Evolutionary conservation across 2,797 vertebrate species (phyloP), one percentile per base, ranked within the genome.

Genomic region (Megalops cyprinoides): DNA sequence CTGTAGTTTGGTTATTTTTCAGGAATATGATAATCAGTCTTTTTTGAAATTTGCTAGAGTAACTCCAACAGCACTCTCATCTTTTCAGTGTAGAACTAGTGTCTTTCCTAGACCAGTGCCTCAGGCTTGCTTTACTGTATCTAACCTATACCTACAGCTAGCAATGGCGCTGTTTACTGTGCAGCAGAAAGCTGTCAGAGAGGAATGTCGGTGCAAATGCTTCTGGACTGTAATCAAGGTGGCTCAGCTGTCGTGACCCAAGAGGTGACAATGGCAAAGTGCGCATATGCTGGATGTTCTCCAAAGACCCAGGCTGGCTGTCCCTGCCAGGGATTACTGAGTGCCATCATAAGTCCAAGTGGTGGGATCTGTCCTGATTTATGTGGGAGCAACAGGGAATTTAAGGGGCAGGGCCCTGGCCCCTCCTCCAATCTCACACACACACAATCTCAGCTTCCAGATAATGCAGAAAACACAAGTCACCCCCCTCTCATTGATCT

Each of bases 381-480:
- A 74, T 67, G 56, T 37, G 58, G 74, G 23, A 18, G 34, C 62
- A 73, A 48, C n/a, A n/a, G 34, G 37, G 23, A 74, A 28, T 28
- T 73, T 49, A 44, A 56, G 23, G 12, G 34, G 48, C 56, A 18
- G 7, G 44, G 3, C 10, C 55, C 34, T 3, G 3, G 37, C 6
- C 4, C 58, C 4, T 1, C 15, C n/a, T 23, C 5, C 3, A 4
- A 53, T 77, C 49, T 39, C 42, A 25, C 23, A n/a, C 44, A 51
- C 49, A 23, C 51, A n/a, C 9, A 15, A 65, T 37, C 62, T 74
- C 7, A 6, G 14, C 46, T 85, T 79, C 84, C 83, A 76, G 80
- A 85, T 82, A 34, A 79, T 71, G 75, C 78, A 77, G 71, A 82
- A 81, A 77, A 78, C 81, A 76, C 39, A 20, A 55, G 39, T 3